Base-by-base conservation (phyloP, 2,888 invertebrate genomes). In the Ennomos erosarius region DNA sequence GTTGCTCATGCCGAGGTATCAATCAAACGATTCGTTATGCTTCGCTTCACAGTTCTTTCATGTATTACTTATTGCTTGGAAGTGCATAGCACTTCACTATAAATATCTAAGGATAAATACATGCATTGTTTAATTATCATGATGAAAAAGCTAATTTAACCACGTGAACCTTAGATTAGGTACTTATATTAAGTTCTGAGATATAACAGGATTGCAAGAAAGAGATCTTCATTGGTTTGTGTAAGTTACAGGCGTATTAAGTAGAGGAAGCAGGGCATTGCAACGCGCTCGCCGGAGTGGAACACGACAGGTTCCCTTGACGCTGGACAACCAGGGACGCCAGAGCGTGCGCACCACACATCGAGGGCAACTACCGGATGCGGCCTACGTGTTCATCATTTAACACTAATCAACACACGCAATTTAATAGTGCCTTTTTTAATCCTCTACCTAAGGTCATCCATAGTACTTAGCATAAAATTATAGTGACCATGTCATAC, bases 241-340 rank as follows among this genome's bases (percentile, higher is more conserved):
- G 10, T 40, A 54, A 39, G 62, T 56, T 35, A 39, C 34, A 56
- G 26, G 26, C 12, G 44, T 43, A 48, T 56, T 52, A 40, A 54
- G 57, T 44, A 13, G 52, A 56, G 63, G 81, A 84, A 84, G 75
- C 78, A 80, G 82, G 84, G 78, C 80, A 80, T 82, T 82, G 85
- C 82, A 79, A 70, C 67, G 78, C 72, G 84, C 85, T 43, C 47
- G 74, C 68, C 89, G 74, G 79, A 78, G 86, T 86, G 90, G 82
- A 86, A 88, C 90, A 73, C 73, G 83, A 87, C 90, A 84, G 87
- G 90, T 90, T 90, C 87, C 84, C 82, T 73, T 49, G 74, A 65
- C 70, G 69, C 61, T 57, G 57, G 68, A 62, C 71, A 79, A 62
- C 80, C 82, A 82, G 87, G 85, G 84, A 82, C 83, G 71, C 49